Percentiles rank a stretch among this genome's conserved stretches.
Evolutionary conservation across 1,140 invertebrate species (phyloP).

Genomic region (Brachionus manjavacas): DNA sequence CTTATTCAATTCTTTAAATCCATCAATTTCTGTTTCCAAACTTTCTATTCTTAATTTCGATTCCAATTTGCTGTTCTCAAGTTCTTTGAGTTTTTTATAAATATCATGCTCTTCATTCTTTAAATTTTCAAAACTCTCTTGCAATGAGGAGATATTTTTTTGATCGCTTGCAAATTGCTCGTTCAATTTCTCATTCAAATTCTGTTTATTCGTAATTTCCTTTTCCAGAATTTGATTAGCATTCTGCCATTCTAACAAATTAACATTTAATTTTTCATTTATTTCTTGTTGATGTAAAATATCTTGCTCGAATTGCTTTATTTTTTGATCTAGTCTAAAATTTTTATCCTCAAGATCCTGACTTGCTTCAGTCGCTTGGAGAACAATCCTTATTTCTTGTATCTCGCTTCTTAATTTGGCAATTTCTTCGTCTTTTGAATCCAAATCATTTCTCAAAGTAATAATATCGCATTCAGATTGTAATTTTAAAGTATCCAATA

Average conservation of each 20-base stretch:
- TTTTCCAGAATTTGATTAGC: no score
- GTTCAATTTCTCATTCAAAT: no score
- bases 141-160: no score
- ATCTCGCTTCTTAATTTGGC: background rate
- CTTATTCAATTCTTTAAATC: background rate
- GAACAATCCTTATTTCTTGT: background rate
- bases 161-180: no score
- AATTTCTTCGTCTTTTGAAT: background rate
- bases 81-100: background rate
- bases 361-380: background rate
- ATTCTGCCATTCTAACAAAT: no score
- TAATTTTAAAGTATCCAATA: conserved; percentile 14
- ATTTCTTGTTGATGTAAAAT: background rate
- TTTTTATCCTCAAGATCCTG: background rate
- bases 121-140: no score
- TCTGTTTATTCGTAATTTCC: no score
- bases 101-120: background rate
- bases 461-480: conserved; percentile 37
- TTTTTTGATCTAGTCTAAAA: background rate
- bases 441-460: background rate
- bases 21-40: background rate
- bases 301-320: background rate
- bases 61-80: background rate
- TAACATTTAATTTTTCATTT: no score
- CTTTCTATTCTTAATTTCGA: background rate